phyloP scores from a whole-genome alignment of 2,113 vertebrate genomes.

The Nycticryphes semicollaris region DNA sequence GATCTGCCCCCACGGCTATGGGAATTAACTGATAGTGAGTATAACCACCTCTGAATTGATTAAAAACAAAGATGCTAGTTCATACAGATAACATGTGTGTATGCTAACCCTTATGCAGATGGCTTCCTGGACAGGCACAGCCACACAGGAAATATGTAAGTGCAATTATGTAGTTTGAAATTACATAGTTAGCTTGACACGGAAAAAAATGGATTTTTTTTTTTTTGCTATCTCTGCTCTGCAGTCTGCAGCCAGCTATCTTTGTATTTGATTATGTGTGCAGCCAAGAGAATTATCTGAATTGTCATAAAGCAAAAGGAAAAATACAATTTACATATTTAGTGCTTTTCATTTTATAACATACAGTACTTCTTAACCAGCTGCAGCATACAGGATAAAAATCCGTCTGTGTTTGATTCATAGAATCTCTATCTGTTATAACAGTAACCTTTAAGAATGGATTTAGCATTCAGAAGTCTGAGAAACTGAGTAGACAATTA shows the following conservation, averaged over 20 bases:
- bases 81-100: background rate
- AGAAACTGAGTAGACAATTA: constrained; percentile 37
- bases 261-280: constrained; percentile 77
- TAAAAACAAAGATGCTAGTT: background rate
- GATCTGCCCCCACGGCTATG: constrained; percentile 94
- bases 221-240: constrained; percentile 74
- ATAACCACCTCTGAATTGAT: background rate
- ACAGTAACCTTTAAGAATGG: constrained; percentile 62
- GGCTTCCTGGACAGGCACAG: background rate
- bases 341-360: constrained; percentile 68
- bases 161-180: constrained; percentile 55
- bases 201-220: constrained; percentile 68
- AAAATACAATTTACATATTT: constrained; percentile 82
- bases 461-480: background rate
- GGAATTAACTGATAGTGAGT: constrained; percentile 94
- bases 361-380: constrained; percentile 67
- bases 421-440: constrained; percentile 42
- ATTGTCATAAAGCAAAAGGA: constrained; percentile 72
- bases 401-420: constrained; percentile 64
- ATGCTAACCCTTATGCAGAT: background rate
- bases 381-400: constrained; percentile 56
- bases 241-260: constrained; percentile 74
- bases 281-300: constrained; percentile 74
- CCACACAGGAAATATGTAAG: background rate
- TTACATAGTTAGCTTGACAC: constrained; percentile 66